These are phyloP conservation scores for Dendrolimus punctatus DNA, from an alignment of 1,140 invertebrate species.

Conservation along the genomic window DNA sequence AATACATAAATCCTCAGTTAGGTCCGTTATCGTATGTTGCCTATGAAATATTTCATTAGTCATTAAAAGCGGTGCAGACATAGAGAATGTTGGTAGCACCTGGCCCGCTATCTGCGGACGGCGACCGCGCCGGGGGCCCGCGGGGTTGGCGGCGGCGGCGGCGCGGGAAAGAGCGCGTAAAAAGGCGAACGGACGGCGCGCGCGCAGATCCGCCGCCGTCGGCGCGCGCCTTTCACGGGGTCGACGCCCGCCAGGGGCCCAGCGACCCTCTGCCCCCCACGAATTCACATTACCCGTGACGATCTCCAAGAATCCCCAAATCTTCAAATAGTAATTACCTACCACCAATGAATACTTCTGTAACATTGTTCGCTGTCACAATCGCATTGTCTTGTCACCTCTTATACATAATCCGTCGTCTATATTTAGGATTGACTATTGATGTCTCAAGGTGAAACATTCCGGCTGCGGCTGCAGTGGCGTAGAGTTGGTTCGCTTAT, in stretches of 20 bases:
- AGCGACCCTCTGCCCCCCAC: constrained; percentile 38
- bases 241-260: constrained; percentile 57
- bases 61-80: constrained; percentile 39
- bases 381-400: constrained; percentile 22
- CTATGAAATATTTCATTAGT: too few species aligned
- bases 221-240: constrained; percentile 62
- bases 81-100: constrained; percentile 46
- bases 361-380: background rate
- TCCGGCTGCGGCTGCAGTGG: constrained; percentile 13
- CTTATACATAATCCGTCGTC: constrained; percentile 28
- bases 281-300: constrained; percentile 23
- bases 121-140: constrained; percentile 62
- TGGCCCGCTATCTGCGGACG: constrained; percentile 65
- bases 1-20: too few species aligned
- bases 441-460: constrained; percentile 27
- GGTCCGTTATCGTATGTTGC: too few species aligned
- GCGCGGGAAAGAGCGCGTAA: constrained; percentile 63
- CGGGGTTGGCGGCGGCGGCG: constrained; percentile 49
- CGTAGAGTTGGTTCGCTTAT: constrained; percentile 4
- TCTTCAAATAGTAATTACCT: constrained; percentile 11
- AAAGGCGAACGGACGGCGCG: constrained; percentile 56
- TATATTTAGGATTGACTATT: constrained; percentile 34
- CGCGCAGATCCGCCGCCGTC: constrained; percentile 28
- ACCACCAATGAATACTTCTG: background rate
- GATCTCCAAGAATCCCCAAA: constrained; percentile 31